Conservation (phyloP, 2,888 invertebrate genomes). For the Tridacna crocea region DNA sequence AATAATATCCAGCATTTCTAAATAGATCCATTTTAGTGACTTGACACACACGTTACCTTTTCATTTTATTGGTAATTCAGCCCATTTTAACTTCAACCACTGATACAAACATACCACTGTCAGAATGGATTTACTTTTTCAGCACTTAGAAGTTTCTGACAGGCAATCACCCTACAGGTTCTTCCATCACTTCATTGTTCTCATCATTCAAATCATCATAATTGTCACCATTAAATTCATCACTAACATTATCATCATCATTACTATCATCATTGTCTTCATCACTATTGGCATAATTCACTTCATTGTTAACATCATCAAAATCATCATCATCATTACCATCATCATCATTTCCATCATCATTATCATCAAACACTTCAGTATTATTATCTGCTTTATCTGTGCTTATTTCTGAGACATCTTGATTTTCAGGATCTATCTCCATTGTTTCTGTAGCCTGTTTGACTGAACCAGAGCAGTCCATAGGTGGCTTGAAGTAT, state of each 20-base stretch:
- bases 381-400: not conserved
- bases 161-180: not conserved
- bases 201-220: not conserved
- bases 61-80: too few species aligned
- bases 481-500: too few species aligned
- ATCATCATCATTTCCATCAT: constrained; percentile 35
- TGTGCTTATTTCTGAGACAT: not conserved
- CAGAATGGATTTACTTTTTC: too few species aligned
- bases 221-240: not conserved
- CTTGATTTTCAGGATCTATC: not conserved
- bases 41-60: too few species aligned
- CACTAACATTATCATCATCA: not conserved
- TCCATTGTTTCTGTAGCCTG: not conserved
- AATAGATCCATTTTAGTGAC: too few species aligned
- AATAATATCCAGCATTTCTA: too few species aligned
- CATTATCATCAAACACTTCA: not conserved
- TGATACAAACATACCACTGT: too few species aligned
- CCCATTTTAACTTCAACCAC: too few species aligned
- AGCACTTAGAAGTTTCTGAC: not conserved
- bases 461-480: too few species aligned
- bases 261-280: too few species aligned
- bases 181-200: not conserved
- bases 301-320: not conserved
- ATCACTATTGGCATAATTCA: too few species aligned
- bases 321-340: constrained; percentile 6